Evolutionary conservation across 2,113 vertebrate genomes (phyloP).

Genomic region (Gavia stellata): DNA sequence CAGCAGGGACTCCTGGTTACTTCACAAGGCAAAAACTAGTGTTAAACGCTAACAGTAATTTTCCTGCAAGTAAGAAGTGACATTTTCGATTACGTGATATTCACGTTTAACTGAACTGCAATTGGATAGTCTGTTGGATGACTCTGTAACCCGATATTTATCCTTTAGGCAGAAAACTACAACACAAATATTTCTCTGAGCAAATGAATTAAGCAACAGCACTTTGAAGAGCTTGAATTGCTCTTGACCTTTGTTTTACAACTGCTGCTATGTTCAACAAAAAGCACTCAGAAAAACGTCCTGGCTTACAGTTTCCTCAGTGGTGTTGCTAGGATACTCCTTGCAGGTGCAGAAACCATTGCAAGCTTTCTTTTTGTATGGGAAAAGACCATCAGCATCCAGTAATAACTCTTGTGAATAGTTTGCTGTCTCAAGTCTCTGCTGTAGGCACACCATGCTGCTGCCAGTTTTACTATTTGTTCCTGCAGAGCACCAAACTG

Average conservation of each 20-base stretch:
- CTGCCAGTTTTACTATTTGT: background rate
- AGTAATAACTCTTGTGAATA: background rate
- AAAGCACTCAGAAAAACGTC: slow-evolving; percentile 21
- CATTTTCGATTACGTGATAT: background rate
- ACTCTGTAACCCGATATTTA: background rate
- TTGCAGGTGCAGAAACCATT: slow-evolving; percentile 54
- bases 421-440: background rate
- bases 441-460: background rate
- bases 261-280: slow-evolving; percentile 15
- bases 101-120: background rate
- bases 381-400: background rate
- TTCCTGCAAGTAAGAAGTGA: background rate
- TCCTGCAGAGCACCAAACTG: background rate
- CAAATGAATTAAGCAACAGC: background rate
- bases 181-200: background rate
- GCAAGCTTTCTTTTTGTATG: background rate
- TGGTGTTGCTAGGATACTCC: slow-evolving; percentile 52
- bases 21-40: background rate
- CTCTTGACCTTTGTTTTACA: slow-evolving; percentile 61
- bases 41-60: background rate
- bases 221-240: slow-evolving; percentile 17
- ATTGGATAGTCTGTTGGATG: background rate
- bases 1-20: background rate
- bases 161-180: background rate
- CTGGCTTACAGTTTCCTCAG: slow-evolving; percentile 6